Percentiles rank a stretch among this genome's conserved stretches.
phyloP scores from a whole-genome alignment of 2,797 vertebrate genomes.

The Sitta carolinensis region DNA sequence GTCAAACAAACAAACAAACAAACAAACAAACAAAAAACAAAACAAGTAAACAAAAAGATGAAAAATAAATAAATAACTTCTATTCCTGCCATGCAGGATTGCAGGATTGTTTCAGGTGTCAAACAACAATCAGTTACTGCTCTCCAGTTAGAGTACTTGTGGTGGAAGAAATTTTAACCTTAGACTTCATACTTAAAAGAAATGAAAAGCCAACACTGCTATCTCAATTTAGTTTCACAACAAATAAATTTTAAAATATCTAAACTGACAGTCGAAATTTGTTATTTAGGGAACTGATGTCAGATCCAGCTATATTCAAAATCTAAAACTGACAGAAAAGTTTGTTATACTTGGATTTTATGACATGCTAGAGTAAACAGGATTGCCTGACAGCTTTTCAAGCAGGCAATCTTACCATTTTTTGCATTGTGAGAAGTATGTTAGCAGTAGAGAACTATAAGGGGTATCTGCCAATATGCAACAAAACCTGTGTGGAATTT shows the following conservation, averaged over 20 bases:
- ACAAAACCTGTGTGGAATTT: background rate
- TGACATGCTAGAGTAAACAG: constrained; percentile 30
- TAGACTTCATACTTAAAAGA: background rate
- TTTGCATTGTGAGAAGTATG: background rate
- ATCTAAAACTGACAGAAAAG: constrained; percentile 31
- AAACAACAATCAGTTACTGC: background rate
- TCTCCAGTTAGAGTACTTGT: background rate
- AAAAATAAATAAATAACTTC: background rate
- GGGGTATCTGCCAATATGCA: background rate
- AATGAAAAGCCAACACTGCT: background rate
- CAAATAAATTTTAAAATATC: background rate
- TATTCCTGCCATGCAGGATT: background rate
- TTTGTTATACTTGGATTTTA: constrained; percentile 13
- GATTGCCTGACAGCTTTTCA: constrained; percentile 5
- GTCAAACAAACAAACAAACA: background rate
- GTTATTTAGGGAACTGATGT: background rate
- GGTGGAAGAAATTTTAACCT: background rate
- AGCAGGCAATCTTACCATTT: background rate
- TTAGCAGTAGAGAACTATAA: background rate
- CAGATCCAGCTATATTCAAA: constrained; percentile 24
- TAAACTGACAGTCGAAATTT: constrained; percentile 8
- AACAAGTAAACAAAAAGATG: background rate
- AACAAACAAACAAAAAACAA: background rate
- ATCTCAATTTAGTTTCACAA: background rate
- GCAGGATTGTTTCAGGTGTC: background rate